These are phyloP conservation scores for Mormyrus proboscirostris DNA, from an alignment of 2,797 vertebrate species.

Conservation along the genomic window DNA sequence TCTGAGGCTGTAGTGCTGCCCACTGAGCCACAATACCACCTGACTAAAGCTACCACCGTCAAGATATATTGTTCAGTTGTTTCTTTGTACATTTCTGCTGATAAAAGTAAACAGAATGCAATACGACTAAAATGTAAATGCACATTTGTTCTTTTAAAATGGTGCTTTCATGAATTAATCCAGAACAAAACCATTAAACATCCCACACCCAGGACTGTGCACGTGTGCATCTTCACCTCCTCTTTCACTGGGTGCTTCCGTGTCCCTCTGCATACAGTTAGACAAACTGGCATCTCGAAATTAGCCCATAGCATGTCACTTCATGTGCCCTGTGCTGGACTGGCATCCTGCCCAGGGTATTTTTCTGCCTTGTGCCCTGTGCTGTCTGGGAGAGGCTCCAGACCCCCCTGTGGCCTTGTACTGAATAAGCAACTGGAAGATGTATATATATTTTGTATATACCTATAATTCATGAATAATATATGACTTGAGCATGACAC, in stretches of 20 bases:
- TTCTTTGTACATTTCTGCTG: not conserved
- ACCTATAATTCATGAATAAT: conserved; percentile 4
- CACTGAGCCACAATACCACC: not conserved
- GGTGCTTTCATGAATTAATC: not conserved
- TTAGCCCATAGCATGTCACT: not conserved
- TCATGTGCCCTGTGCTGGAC: not conserved
- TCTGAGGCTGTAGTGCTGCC: not conserved
- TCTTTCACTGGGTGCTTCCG: not conserved
- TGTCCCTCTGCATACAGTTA: not conserved
- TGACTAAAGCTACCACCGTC: not conserved
- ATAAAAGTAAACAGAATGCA: not conserved
- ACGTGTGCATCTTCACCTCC: not conserved
- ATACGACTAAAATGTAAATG: not conserved
- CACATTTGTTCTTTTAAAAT: not conserved
- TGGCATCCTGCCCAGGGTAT: not conserved
- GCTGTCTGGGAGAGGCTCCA: not conserved
- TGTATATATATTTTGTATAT: not conserved
- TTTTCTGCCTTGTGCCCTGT: not conserved
- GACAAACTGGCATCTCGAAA: not conserved
- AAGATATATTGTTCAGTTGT: not conserved
- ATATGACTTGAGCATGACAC: not conserved
- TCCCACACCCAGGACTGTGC: not conserved
- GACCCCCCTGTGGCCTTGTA: conserved; percentile 2
- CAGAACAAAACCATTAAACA: not conserved
- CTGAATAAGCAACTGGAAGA: not conserved